Evolutionary conservation across 1,140 invertebrate species (phyloP).

Genomic region (Telenomus remus): DNA sequence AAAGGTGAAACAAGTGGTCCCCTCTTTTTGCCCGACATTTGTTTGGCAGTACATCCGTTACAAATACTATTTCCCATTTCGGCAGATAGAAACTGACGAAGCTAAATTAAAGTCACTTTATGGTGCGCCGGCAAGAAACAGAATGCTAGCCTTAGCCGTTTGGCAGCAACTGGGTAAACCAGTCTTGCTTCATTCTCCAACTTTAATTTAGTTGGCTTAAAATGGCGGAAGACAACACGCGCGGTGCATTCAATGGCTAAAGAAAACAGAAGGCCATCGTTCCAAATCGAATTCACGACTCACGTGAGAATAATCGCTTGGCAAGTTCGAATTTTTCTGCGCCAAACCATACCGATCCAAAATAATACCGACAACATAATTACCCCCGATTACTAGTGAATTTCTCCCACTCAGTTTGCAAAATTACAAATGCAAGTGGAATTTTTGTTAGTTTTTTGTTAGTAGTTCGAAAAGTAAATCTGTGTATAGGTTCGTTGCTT

Average conservation of each 20-base stretch:
- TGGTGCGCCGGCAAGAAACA: slow-evolving; percentile 46
- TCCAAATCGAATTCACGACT: slow-evolving; percentile 32
- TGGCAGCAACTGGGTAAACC: slow-evolving; percentile 47
- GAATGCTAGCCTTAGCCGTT: slow-evolving; percentile 49
- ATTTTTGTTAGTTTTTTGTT: too few relatives aligned
- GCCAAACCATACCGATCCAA: slow-evolving; percentile 25
- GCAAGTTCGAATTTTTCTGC: slow-evolving; percentile 18
- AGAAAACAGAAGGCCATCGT: slow-evolving; percentile 39
- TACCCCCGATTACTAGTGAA: not conserved
- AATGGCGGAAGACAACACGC: slow-evolving; percentile 56
- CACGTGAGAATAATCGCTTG: slow-evolving; percentile 42
- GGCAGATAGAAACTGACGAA: slow-evolving; percentile 38
- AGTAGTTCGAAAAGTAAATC: too few relatives aligned
- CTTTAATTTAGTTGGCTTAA: slow-evolving; percentile 59
- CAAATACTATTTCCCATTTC: slow-evolving; percentile 43
- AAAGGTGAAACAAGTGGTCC: not conserved
- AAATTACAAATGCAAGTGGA: too few relatives aligned
- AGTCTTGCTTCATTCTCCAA: slow-evolving; percentile 56
- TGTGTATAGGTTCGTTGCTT: too few relatives aligned
- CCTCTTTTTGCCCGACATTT: slow-evolving; percentile 1
- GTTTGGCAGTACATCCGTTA: slow-evolving; percentile 4
- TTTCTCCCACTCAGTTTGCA: not conserved
- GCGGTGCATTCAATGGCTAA: slow-evolving; percentile 48
- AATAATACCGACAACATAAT: not conserved
- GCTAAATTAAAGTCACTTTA: slow-evolving; percentile 55